Percentiles rank a stretch among this genome's conserved stretches.
Evolutionary conservation across 2,888 invertebrate species (phyloP).

Genomic region (Meteorus cinctellus): DNA sequence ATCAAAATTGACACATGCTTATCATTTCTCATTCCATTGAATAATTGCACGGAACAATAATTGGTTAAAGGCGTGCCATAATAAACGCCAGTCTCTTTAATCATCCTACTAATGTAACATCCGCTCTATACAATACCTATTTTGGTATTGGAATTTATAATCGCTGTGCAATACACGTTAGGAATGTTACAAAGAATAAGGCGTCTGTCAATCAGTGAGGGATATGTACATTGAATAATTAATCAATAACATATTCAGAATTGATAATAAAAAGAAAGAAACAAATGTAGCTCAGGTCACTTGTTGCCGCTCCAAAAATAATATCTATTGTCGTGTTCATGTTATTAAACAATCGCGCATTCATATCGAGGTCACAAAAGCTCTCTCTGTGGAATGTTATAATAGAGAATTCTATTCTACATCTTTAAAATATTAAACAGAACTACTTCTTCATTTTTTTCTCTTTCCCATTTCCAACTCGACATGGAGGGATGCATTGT

Average conservation of each 20-base stretch:
- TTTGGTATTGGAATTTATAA: conserved; percentile 14
- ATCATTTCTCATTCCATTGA: conserved; percentile 4
- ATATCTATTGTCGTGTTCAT: background rate
- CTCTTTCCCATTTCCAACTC: background rate
- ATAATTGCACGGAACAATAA: conserved; percentile 14
- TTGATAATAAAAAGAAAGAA: background rate
- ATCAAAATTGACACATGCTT: background rate
- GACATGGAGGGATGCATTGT: conserved; percentile 13
- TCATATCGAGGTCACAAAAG: conserved; percentile 15
- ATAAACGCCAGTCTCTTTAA: conserved; percentile 8
- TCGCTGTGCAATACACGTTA: background rate
- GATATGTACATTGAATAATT: conserved; percentile 1
- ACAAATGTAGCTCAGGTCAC: background rate
- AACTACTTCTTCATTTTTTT: background rate
- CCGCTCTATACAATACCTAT: conserved; percentile 13
- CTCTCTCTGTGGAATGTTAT: conserved; percentile 10
- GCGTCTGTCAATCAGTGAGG: background rate
- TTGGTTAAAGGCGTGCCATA: conserved; percentile 14
- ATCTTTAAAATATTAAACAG: background rate
- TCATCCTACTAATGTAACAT: conserved; percentile 10
- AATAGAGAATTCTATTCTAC: background rate
- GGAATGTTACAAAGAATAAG: background rate
- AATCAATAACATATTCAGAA: conserved; percentile 1
- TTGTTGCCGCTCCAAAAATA: background rate
- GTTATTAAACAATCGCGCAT: background rate